These are phyloP conservation scores for Miltochrista miniata DNA, from an alignment of 2,888 invertebrate species.

Conservation along the genomic window DNA sequence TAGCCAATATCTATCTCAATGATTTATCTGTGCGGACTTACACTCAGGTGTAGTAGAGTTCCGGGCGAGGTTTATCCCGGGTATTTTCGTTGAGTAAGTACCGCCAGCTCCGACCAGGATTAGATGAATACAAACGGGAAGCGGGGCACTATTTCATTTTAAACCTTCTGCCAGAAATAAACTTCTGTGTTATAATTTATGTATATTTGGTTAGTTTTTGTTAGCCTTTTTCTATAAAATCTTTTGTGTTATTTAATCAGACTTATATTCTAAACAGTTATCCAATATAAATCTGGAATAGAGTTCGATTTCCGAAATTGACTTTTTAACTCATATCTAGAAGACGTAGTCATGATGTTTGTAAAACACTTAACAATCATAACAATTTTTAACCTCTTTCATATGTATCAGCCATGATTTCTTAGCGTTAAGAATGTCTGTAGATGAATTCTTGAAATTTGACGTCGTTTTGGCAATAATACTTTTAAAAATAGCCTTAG, in stretches of 20 bases:
- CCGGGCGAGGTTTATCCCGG: conserved; percentile 39
- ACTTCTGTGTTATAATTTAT: not conserved
- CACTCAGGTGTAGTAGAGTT: conserved; percentile 37
- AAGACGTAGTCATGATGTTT: too few species aligned
- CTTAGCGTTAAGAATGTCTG: too few species aligned
- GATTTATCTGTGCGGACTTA: conserved; percentile 34
- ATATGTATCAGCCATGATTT: too few species aligned
- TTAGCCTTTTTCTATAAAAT: not conserved
- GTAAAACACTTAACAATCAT: too few species aligned
- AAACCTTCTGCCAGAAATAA: conserved; percentile 28
- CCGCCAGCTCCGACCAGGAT: conserved; percentile 47
- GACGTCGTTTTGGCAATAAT: too few species aligned
- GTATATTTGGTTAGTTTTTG: conserved; percentile 3
- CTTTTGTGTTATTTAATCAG: not conserved
- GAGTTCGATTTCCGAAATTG: conserved; percentile 45
- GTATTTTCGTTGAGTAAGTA: conserved; percentile 57
- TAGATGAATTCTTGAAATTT: too few species aligned
- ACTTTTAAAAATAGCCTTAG: too few species aligned
- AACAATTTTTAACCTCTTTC: too few species aligned
- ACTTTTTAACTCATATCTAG: too few species aligned
- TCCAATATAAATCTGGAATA: conserved; percentile 41
- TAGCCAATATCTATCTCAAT: conserved; percentile 15
- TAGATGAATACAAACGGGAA: conserved; percentile 49
- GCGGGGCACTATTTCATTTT: conserved; percentile 44
- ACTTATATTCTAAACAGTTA: too few species aligned